Evolutionary conservation across 1,140 invertebrate species (phyloP), one percentile per base, ranked within the genome.

Genomic region (Drosophila chauvacae): DNA sequence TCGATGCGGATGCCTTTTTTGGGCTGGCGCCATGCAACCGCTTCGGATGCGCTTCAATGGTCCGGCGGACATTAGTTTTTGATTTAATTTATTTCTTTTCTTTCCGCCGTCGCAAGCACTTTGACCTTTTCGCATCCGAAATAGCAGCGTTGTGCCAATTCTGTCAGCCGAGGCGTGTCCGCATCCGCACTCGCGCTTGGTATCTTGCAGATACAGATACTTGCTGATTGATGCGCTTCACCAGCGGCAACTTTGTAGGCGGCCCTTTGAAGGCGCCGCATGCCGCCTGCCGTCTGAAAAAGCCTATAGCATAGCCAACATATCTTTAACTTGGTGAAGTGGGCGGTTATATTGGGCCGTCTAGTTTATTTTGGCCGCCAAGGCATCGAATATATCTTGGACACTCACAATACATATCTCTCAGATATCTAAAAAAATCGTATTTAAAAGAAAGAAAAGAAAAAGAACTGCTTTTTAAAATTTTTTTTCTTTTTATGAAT

Each of bases 131-230:
- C 77, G 65, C 62, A 66, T 56, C 69, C 68, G 60, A 88, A 87
- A 87, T 87, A 87, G 77, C 65, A 68, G 73, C 85, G 62, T 68
- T 87, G 84, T 88, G 85, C 84, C 85, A 87, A 78, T 90, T 87
- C 84, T 87, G 84, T 87, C 84, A 87, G 68, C 37, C 71, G 42
- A 65, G 62, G 30, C 72, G 75, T 72, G 68, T 70, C 61, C 16
- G 56, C 44, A 35, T 57, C 60, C 51, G 57, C 51, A 44, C 65
- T 65, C 53, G 68, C 26, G 26, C 26, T 60, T 62, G 41, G 80
- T 65, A 82, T 74, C 74, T 82, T 39, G 56, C 72, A 59, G 82
- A 86, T 78, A 62, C 75, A 51, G 41, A 66, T 63, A 58, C 56
- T 57, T 56, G 64, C 51, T 87, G 83, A 87, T 87, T 88, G 83